Conservation (phyloP, 2,113 vertebrate species). For the Zingel zingel region DNA sequence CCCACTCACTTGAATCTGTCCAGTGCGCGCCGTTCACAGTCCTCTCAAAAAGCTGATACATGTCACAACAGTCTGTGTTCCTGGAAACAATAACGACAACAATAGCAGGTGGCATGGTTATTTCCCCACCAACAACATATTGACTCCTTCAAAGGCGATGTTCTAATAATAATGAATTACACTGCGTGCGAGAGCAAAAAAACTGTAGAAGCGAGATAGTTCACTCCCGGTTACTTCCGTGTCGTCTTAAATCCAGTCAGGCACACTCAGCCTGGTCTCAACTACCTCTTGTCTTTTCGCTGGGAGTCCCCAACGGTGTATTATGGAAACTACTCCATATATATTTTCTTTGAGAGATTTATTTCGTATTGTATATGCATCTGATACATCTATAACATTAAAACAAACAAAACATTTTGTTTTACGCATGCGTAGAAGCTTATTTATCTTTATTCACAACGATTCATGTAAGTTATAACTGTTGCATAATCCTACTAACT, state of each 20-base stretch:
- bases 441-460: background rate
- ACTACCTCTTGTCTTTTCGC: rapidly evolving
- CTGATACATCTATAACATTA: background rate
- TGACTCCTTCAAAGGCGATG: slow-evolving; percentile 75
- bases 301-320: rapidly evolving
- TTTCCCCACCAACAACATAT: slow-evolving; percentile 20
- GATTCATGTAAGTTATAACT: background rate
- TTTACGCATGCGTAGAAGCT: slow-evolving; percentile 36
- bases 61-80: slow-evolving; percentile 54
- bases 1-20: slow-evolving; percentile 66
- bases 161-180: slow-evolving; percentile 81
- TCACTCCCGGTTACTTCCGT: slow-evolving; percentile 55
- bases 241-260: slow-evolving; percentile 33
- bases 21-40: slow-evolving; percentile 39
- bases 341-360: background rate
- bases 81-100: slow-evolving; percentile 58
- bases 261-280: background rate
- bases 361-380: background rate
- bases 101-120: slow-evolving; percentile 44
- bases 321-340: rapidly evolving
- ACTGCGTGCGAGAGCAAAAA: slow-evolving; percentile 28
- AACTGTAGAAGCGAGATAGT: slow-evolving; percentile 32
- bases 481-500: background rate
- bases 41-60: slow-evolving; percentile 37
- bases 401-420: background rate